These are phyloP conservation scores for Triplophysa bombifrons DNA, from an alignment of 2,797 vertebrate species.

Conservation along the genomic window DNA sequence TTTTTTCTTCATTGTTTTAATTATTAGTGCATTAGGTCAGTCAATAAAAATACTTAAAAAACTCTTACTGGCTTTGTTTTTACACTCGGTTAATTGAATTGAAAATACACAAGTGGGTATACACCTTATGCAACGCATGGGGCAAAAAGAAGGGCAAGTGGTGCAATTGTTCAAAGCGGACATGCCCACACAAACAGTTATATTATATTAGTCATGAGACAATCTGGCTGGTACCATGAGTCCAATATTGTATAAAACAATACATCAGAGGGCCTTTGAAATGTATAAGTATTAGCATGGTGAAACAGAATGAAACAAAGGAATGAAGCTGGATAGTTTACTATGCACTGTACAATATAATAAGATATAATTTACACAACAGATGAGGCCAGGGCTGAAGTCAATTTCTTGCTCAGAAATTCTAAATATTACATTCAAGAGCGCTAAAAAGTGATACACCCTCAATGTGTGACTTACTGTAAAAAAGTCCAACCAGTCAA, in stretches of 20 bases:
- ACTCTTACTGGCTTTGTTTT: not conserved
- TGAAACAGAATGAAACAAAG: not conserved
- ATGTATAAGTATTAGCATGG: constrained; percentile 14
- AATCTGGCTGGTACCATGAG: not conserved
- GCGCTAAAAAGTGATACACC: not conserved
- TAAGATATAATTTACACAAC: not conserved
- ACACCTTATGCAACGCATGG: not conserved
- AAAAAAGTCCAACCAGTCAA: not conserved
- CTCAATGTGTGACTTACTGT: too few species aligned
- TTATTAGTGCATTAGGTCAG: not conserved
- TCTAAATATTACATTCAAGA: not conserved
- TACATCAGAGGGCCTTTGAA: constrained; percentile 16
- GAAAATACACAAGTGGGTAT: too few species aligned
- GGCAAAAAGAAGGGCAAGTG: not conserved
- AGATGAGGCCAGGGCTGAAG: not conserved
- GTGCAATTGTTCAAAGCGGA: not conserved
- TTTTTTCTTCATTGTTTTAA: not conserved
- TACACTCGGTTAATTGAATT: not conserved
- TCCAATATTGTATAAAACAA: constrained; percentile 4
- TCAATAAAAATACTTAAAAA: not conserved
- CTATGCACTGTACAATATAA: not conserved
- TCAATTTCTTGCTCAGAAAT: not conserved
- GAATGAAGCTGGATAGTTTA: not conserved
- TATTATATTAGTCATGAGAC: constrained; percentile 6
- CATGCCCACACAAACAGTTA: not conserved